Evolutionary conservation across 2,888 invertebrate species (phyloP), one percentile per base, ranked within the genome.

Genomic region (Linyphia triangularis): DNA sequence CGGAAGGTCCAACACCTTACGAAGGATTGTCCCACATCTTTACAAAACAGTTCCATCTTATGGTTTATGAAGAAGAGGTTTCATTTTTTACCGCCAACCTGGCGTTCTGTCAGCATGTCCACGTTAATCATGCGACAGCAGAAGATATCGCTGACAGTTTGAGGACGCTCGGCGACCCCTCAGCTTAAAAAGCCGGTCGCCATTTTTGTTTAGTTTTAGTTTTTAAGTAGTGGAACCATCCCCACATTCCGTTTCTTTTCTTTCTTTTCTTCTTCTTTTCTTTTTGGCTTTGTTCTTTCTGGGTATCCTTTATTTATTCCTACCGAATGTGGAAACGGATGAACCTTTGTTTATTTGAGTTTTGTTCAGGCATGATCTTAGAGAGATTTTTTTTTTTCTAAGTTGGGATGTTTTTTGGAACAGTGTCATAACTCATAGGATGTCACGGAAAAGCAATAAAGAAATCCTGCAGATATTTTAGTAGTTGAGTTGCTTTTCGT

Each of bases 61-160:
- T 51, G 65, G 30, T 79, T 79, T 79, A 67, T 79, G 67, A 10
- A 2, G 24, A 57, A 16, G 19, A 59, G 28, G 28, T 7, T 43
- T 75, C 40, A 67, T 86, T 86, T 81, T 81, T 86, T 81, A 72
- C 57, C 22, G 59, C 40, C 30, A 30, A 61, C n/a, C 63, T 43
- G 37, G 16, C 51, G 30, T 22, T 28, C 70, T 86, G 75, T 88
- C 86, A 59, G 69, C 65, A 75, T 73, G 40, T 75, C 33, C 65
- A 43, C 37, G 67, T 81, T 81, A 81, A 88, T 88, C 86, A 88
- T 69, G 81, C 22, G 86, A 51, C 51, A 51, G 57, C 85, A 28
- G 40, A 40, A 67, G 75, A 88, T 81, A 88, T 75, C 61, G 61
- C 28, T 88, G 86, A 88, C 86, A 81, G 33, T 75, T 81, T 59